Evolutionary conservation across 2,113 vertebrate species (phyloP).

Genomic region (Muscicapa adusta): DNA sequence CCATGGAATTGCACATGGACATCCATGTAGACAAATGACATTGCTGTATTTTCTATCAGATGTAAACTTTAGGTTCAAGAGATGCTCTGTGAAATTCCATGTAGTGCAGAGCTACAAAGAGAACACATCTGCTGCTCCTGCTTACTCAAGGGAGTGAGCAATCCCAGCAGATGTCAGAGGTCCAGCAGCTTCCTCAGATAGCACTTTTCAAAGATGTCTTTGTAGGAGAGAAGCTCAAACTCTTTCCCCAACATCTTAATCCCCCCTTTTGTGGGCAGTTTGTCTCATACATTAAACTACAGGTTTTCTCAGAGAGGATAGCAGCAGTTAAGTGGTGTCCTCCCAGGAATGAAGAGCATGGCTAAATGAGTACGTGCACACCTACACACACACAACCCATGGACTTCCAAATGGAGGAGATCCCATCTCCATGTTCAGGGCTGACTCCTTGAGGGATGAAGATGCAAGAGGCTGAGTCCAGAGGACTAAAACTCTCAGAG

Average conservation of each 20-base stretch:
- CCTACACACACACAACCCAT: fast-evolving
- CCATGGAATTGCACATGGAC: neutral
- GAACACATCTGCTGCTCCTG: neutral
- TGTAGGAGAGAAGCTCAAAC: neutral
- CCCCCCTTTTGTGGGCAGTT: neutral
- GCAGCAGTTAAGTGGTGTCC: neutral
- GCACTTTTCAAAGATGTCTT: neutral
- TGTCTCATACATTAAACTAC: neutral
- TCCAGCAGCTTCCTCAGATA: neutral
- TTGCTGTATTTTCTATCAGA: neutral
- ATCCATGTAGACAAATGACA: neutral
- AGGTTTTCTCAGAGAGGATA: neutral
- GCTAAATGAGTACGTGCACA: neutral
- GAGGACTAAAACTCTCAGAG: neutral
- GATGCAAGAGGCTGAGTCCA: neutral
- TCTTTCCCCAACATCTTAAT: neutral
- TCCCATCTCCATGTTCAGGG: neutral
- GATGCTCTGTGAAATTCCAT: neutral
- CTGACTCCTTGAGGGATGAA: neutral
- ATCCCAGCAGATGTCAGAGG: neutral
- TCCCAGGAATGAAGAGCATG: neutral
- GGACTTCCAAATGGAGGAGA: neutral
- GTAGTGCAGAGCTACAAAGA: neutral
- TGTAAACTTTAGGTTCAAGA: neutral
- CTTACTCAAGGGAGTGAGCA: neutral